Percentiles rank a stretch among this genome's conserved stretches.
Evolutionary conservation across 2,113 vertebrate genomes (phyloP).

Genomic region (Chionis minor): DNA sequence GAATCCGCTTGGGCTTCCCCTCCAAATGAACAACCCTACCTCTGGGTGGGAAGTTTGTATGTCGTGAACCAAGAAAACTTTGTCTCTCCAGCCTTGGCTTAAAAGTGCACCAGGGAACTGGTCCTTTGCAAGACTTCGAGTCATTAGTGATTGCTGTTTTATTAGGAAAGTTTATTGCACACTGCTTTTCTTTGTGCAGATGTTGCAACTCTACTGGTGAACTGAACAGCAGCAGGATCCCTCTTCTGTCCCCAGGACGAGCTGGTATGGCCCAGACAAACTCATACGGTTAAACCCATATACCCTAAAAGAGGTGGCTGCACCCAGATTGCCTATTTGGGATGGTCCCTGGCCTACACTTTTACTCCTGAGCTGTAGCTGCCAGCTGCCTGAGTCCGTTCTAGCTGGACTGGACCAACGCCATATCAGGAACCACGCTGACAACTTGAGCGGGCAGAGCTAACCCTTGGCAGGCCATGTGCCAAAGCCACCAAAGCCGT

Average conservation of each 20-base stretch:
- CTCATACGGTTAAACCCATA: background rate
- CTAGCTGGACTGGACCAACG: background rate
- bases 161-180: background rate
- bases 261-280: background rate
- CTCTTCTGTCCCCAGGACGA: background rate
- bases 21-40: background rate
- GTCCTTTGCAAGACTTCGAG: background rate
- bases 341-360: background rate
- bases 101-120: background rate
- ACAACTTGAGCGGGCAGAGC: background rate
- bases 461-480: background rate
- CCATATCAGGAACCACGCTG: rapidly evolving
- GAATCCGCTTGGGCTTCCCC: background rate
- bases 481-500: background rate
- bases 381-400: background rate
- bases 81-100: background rate
- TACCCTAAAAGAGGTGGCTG: background rate
- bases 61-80: background rate
- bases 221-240: background rate
- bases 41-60: background rate
- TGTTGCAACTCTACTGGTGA: background rate
- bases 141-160: background rate
- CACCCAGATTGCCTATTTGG: background rate
- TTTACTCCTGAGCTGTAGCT: background rate
- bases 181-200: background rate